Conservation (phyloP, 2,113 vertebrate species). For the Xiphophorus hellerii region DNA sequence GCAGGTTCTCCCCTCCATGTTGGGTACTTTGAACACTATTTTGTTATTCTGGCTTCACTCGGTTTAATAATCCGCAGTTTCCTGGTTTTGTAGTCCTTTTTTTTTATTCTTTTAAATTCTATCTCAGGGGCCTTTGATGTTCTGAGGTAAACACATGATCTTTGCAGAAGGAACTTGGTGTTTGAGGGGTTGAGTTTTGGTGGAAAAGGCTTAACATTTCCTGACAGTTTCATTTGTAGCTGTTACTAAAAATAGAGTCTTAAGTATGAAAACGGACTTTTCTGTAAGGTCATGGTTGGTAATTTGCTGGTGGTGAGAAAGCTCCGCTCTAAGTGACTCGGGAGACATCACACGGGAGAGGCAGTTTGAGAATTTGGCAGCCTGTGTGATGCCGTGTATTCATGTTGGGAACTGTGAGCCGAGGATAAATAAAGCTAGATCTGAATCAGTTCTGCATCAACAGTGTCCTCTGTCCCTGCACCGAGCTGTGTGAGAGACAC, state of each 20-base stretch:
- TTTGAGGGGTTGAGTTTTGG: slow-evolving; percentile 26
- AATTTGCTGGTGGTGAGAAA: slow-evolving; percentile 85
- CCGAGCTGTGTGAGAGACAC: slow-evolving; percentile 90
- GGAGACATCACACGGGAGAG: too few relatives aligned
- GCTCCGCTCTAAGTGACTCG: slow-evolving; percentile 78
- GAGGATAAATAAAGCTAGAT: slow-evolving; percentile 86
- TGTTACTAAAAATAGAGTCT: slow-evolving; percentile 6
- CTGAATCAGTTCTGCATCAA: slow-evolving; percentile 88
- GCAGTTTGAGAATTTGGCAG: too few relatives aligned
- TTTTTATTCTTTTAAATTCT: slow-evolving; percentile 49
- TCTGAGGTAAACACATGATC: slow-evolving; percentile 37
- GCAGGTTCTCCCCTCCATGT: slow-evolving; percentile 84
- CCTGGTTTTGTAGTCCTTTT: slow-evolving; percentile 32
- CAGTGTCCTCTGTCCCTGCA: slow-evolving; percentile 90
- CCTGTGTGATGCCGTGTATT: not conserved
- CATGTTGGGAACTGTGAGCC: slow-evolving; percentile 75
- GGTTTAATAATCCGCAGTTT: slow-evolving; percentile 79
- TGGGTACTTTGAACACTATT: slow-evolving; percentile 84
- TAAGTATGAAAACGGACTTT: slow-evolving; percentile 74
- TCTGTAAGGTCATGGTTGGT: slow-evolving; percentile 87
- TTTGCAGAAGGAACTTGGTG: slow-evolving; percentile 29
- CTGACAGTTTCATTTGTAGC: slow-evolving; percentile 1
- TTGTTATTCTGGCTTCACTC: slow-evolving; percentile 82
- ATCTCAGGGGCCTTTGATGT: slow-evolving; percentile 63
- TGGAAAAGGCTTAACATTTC: slow-evolving; percentile 32